Base-by-base conservation (phyloP, 2,113 vertebrate genomes). In the Pelobates fuscus region DNA sequence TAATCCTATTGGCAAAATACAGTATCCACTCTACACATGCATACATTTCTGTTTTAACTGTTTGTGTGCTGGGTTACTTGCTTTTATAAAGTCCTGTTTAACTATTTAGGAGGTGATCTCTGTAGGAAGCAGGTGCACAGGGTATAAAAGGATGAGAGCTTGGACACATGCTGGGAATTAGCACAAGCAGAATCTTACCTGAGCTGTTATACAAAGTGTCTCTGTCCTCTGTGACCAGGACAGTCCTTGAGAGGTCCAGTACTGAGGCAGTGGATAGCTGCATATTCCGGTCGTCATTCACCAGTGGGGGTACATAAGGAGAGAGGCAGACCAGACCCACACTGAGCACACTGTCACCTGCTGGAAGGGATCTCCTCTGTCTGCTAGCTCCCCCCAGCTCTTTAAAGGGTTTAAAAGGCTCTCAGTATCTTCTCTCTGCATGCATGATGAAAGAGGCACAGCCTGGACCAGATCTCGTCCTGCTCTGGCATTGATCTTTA, bases 141-240 rank as follows among this genome's bases (percentile, higher is more conserved):
- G 32, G 32, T 10, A 37, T 37, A 10, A 6, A 6, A 37, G 32
- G 32, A 37, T 37, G 57, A n/a, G n/a, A n/a, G n/a, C n/a, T n/a
- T n/a, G n/a, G n/a, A 15, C 41, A 60, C 32, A 46, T 44, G 57
- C 11, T 23, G 41, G 20, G 37, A 7, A 49, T 46, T 18, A 3
- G 15, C 41, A 8, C 8, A 20, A 27, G 23, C 21, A 27, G 32
- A 8, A 7, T 17, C 85, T 79, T 88, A 96, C 94, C 94, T 85
- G 90, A 61, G 69, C 75, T 75, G 75, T 82, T 89, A 20, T 70
- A 82, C 5, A 62, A 41, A 5, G 57, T 54, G 59, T 63, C 77
- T 29, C 72, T 81, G 71, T 71, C 84, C 81, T 78, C 77, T 4
- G 80, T 29, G 15, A 41, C 79, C 2, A 80, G 65, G 32, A 83